These are phyloP conservation scores for Clunio marinus DNA, from an alignment of 2,888 invertebrate species.

Conservation along the genomic window DNA sequence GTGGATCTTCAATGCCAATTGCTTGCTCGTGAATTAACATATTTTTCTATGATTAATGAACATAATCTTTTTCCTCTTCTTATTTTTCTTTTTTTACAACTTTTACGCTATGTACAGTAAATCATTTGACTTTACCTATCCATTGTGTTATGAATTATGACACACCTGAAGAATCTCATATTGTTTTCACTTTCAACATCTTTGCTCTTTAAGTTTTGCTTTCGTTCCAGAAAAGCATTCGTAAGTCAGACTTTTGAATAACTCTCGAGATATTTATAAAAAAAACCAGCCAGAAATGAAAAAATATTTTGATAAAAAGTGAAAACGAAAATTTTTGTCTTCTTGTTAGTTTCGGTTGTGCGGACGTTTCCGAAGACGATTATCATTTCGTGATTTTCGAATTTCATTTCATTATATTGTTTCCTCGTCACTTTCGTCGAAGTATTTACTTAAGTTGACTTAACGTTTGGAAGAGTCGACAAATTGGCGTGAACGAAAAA, in stretches of 20 bases:
- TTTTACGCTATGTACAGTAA: constrained; percentile 6
- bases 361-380: neutral
- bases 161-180: constrained; percentile 12
- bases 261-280: neutral
- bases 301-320: neutral
- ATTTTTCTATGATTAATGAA: neutral
- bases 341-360: neutral
- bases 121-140: neutral
- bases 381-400: neutral
- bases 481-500: no score
- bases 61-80: neutral
- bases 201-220: neutral
- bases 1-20: constrained; percentile 7
- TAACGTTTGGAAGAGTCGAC: no score
- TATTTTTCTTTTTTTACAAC: no score
- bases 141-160: constrained; percentile 13
- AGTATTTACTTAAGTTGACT: neutral
- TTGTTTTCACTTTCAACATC: constrained; percentile 24
- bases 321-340: neutral
- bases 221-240: constrained; percentile 7
- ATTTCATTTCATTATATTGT: neutral
- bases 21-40: neutral
- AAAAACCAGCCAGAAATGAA: neutral
- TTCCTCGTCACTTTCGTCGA: neutral
- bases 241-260: neutral